phyloP scores from a whole-genome alignment of 2,797 vertebrate species.

The Glossophaga mutica region DNA sequence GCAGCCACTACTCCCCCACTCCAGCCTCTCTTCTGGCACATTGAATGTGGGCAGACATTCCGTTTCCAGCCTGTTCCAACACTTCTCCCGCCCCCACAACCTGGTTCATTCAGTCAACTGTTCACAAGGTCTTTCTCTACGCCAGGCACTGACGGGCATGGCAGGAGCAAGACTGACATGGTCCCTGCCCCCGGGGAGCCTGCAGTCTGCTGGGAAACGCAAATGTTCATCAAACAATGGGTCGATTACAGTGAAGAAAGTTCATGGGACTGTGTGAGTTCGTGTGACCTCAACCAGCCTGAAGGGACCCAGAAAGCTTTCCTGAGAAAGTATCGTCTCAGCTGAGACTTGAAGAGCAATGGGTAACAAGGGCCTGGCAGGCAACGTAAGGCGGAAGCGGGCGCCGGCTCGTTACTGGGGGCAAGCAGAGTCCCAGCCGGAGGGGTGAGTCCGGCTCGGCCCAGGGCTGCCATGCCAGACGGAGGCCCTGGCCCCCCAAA shows the following conservation, averaged over 20 bases:
- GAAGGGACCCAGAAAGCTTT: not conserved
- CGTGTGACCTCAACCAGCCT: not conserved
- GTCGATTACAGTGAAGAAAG: not conserved
- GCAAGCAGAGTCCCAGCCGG: not conserved
- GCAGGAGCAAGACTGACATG: not conserved
- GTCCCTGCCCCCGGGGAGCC: not conserved
- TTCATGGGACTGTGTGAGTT: not conserved
- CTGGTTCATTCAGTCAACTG: not conserved
- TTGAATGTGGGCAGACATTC: not conserved
- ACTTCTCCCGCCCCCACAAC: not conserved
- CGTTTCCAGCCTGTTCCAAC: not conserved
- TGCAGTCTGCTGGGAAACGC: not conserved
- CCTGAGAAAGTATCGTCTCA: not conserved
- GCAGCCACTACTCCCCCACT: not conserved
- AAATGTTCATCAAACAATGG: not conserved
- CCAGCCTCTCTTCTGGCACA: constrained; percentile 15
- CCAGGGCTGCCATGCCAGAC: not conserved
- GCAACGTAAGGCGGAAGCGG: not conserved
- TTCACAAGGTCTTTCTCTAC: not conserved
- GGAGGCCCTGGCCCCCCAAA: not conserved
- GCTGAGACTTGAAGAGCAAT: not conserved
- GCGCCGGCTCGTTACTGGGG: not conserved
- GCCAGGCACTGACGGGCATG: not conserved
- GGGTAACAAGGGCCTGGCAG: not conserved
- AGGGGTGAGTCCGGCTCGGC: not conserved